phyloP scores from a whole-genome alignment of 2,888 invertebrate genomes.

The Epinotia bilunana region DNA sequence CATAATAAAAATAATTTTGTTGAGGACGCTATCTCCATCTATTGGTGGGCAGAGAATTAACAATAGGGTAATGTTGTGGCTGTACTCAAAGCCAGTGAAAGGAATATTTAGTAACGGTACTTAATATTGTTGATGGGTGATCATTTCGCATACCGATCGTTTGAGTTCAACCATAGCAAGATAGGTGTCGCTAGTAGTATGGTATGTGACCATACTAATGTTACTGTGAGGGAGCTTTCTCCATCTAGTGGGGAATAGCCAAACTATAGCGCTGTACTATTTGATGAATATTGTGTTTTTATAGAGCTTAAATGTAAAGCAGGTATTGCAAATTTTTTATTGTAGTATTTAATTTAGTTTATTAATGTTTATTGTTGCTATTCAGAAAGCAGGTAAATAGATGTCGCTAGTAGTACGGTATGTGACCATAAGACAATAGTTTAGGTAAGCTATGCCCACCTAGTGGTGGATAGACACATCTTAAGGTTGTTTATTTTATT shows the following conservation, averaged over 20 bases:
- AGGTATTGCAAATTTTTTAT: no score
- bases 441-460: not conserved
- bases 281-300: no score
- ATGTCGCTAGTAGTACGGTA: not conserved
- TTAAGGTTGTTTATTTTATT: not conserved
- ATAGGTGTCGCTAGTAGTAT: conserved; percentile 47
- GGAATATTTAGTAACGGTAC: no score
- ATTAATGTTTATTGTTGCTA: not conserved
- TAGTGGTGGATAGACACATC: not conserved
- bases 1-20: not conserved
- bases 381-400: not conserved
- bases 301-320: no score
- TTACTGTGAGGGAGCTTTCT: no score
- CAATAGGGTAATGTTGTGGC: not conserved
- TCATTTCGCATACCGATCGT: conserved; percentile 2
- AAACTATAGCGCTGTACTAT: no score
- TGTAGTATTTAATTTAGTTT: no score
- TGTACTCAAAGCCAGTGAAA: no score
- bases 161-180: not conserved
- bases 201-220: conserved; percentile 45
- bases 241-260: no score
- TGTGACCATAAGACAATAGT: not conserved
- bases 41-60: not conserved
- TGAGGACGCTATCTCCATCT: not conserved
- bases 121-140: not conserved